These are phyloP conservation scores for Trematocara macrostoma DNA, from an alignment of 2,113 vertebrate species.

Conservation along the genomic window DNA sequence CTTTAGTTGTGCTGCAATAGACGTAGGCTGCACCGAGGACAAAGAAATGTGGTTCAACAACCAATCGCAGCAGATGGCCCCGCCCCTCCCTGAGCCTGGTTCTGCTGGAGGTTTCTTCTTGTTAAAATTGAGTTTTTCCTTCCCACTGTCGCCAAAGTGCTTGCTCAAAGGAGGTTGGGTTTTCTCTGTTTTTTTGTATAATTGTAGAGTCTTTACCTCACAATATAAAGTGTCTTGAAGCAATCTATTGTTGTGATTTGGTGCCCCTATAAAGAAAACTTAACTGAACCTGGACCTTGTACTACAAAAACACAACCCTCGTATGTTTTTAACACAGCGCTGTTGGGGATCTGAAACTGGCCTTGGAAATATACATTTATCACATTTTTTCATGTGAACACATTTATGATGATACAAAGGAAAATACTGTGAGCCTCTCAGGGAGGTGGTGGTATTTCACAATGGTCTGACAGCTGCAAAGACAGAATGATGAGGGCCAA, in stretches of 20 bases:
- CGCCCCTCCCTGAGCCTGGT: not conserved
- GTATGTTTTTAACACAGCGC: not conserved
- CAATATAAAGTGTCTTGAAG: not conserved
- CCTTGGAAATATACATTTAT: not conserved
- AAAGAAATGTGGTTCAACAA: not conserved
- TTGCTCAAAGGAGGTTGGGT: rapidly evolving
- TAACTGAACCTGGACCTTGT: not conserved
- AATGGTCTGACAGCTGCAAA: not conserved
- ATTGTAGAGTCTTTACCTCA: not conserved
- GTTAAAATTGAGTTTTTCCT: not conserved
- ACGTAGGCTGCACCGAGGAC: rapidly evolving
- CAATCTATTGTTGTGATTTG: not conserved
- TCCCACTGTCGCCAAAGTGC: not conserved
- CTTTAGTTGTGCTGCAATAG: not conserved
- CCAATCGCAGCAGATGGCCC: rapidly evolving
- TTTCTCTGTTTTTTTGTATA: not conserved
- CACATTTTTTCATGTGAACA: not conserved
- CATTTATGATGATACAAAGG: not conserved
- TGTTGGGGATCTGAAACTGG: not conserved
- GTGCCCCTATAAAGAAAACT: not conserved
- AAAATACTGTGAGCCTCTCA: not conserved
- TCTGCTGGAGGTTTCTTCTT: rapidly evolving
- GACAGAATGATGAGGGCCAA: not conserved
- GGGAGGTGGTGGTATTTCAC: not conserved
- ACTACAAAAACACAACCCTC: not conserved